Evolutionary conservation across 2,888 invertebrate genomes (phyloP), one percentile per base, ranked within the genome.

Genomic region (Phorcus lineatus): DNA sequence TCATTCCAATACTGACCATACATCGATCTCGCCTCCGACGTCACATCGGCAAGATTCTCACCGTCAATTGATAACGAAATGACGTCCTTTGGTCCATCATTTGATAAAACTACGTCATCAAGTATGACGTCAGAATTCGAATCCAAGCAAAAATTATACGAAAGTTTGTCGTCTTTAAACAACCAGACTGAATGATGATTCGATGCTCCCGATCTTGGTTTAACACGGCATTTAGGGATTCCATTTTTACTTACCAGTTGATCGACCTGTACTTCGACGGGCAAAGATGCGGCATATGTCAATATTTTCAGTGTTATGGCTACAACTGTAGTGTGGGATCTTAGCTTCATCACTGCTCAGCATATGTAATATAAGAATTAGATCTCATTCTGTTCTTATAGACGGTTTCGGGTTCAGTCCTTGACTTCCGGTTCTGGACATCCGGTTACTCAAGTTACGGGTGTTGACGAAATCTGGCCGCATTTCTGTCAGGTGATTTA

Each of bases 1-100:
- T 36, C 70, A 19, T 70, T 70, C 70, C 70, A 70, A n/a, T 70
- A 70, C 40, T 36, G 28, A 1, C 70, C 70, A 16, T n/a, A 70
- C 70, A 40, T 40, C 17, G 70, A 70, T 0, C 40, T 36, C 19
- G 70, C 16, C 40, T 17, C 19, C 6, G 70, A 70, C 36, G 19
- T 2, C n/a, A 70, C 70, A 19, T 70, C 36, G 4, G 31, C 70
- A 11, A 70, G n/a, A 11, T 70, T 31, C 7, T 70, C 36, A 19
- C 70, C 70, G 19, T 70, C 70, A n/a, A 70, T 40, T 28, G 28
- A 13, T 9, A 70, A 19, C 36, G 31, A 70, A 17, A 70, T 70
- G 31, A 28, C 36, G 70, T 70, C 70, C 11, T 17, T 17, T 36
- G n/a, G 31, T 13, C 70, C 70, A 36, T 70, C 70, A 19, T 70